Evolutionary conservation across 2,797 vertebrate genomes (phyloP), one percentile per base, ranked within the genome.

Genomic region (Erithacus rubecula): DNA sequence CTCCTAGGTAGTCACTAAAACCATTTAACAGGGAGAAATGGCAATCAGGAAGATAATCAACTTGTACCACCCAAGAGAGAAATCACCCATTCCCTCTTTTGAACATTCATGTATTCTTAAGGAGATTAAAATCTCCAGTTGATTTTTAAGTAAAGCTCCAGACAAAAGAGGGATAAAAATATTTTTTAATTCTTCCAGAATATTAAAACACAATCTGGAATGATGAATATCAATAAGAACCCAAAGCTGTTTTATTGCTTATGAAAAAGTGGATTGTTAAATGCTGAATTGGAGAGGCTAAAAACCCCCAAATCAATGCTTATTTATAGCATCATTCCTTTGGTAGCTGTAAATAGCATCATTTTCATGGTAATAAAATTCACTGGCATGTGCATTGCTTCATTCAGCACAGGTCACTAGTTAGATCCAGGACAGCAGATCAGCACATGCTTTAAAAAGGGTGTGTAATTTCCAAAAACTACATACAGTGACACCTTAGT

Each of bases 31-130:
- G 67, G 83, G 77, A 86, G 80, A 80, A 92, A 85, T 71, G 90
- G 90, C 92, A 94, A 89, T 85, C 95, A 86, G 78, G 83, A 79
- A 81, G 89, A 95, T 87, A 96, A 97, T 93, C 96, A 95, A 94
- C 87, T 93, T 87, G 87, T 72, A 84, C 88, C 83, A 93, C 86
- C 83, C 92, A 70, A 27, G 94, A 87, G 65, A 64, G 89, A 94
- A 87, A 81, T 90, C 86, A 63, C 71, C 85, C 91, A 76, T 83
- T 85, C 84, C 60, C 52, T 19, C 41, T 84, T 67, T 60, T 56
- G 55, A 91, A 87, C 94, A 91, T 92, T 67, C 90, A 83, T 77
- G 77, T 93, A 83, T 87, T 87, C 91, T 74, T 94, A 92, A 84
- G 78, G 46, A 63, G 93, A 85, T 92, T 95, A 95, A 96, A 83